phyloP scores from a whole-genome alignment of 2,797 vertebrate genomes.

The Poeciliopsis paucimaculata region DNA sequence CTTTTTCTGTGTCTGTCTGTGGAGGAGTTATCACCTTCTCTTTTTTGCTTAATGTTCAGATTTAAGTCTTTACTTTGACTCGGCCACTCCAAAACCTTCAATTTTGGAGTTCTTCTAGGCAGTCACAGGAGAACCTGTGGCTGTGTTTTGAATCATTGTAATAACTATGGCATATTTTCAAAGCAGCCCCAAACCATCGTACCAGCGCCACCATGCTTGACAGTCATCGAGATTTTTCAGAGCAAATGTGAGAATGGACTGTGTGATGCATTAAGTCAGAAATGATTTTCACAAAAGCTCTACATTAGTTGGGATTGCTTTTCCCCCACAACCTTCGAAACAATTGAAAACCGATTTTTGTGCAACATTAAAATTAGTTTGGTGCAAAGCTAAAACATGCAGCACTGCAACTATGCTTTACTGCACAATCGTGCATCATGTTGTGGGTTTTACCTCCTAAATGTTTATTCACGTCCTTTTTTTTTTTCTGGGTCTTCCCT shows the following conservation, averaged over 20 bases:
- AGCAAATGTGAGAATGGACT: neutral
- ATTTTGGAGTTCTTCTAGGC: neutral
- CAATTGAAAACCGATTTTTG: neutral
- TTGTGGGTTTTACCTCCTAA: neutral
- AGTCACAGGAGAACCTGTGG: neutral
- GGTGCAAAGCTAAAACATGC: neutral
- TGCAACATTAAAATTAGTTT: neutral
- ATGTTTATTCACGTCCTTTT: neutral
- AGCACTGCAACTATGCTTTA: neutral
- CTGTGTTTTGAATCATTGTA: neutral
- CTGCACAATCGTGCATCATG: neutral
- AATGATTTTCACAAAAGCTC: neutral
- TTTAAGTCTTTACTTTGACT: neutral
- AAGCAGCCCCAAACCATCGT: neutral
- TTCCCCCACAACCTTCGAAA: neutral
- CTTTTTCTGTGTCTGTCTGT: neutral
- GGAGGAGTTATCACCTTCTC: neutral
- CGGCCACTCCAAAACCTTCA: neutral
- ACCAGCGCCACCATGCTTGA: neutral
- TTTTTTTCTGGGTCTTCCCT: constrained; percentile 22
- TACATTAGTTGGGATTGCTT: neutral
- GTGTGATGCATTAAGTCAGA: neutral
- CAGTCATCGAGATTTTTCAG: neutral
- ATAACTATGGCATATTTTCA: neutral
- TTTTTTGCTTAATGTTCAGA: neutral